phyloP scores from a whole-genome alignment of 2,797 vertebrate species.

The Microctenopoma steveboyesi region DNA sequence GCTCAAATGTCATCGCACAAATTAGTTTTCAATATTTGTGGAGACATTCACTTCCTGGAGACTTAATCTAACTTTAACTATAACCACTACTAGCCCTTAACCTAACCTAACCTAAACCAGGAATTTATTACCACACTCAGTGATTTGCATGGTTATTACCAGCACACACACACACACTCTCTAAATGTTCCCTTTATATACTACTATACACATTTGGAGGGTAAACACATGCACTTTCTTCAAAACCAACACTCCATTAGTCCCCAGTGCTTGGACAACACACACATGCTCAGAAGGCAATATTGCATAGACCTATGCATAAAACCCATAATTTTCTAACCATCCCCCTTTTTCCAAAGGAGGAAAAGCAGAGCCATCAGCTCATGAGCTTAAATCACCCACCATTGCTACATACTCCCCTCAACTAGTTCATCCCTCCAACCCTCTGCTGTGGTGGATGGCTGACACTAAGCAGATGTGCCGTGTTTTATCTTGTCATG shows the following conservation, averaged over 20 bases:
- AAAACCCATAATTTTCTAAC: constrained; percentile 24
- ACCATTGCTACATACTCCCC: constrained; percentile 69
- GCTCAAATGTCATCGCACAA: no score
- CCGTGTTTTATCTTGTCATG: constrained; percentile 75
- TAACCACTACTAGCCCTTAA: no score
- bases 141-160: no score
- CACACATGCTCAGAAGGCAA: constrained; percentile 10
- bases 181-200: no score
- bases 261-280: background rate
- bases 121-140: no score
- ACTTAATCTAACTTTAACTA: no score
- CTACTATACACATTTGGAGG: no score
- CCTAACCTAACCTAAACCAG: no score
- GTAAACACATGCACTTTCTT: no score
- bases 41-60: no score
- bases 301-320: constrained; percentile 18
- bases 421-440: constrained; percentile 62
- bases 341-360: constrained; percentile 31
- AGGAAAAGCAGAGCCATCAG: constrained; percentile 74
- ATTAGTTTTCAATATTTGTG: no score
- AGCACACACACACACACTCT: no score
- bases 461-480: constrained; percentile 81
- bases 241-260: background rate
- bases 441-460: constrained; percentile 38
- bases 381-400: constrained; percentile 77